These are phyloP conservation scores for Nemapogon koenigi DNA, from an alignment of 2,888 invertebrate genomes.

Conservation along the genomic window DNA sequence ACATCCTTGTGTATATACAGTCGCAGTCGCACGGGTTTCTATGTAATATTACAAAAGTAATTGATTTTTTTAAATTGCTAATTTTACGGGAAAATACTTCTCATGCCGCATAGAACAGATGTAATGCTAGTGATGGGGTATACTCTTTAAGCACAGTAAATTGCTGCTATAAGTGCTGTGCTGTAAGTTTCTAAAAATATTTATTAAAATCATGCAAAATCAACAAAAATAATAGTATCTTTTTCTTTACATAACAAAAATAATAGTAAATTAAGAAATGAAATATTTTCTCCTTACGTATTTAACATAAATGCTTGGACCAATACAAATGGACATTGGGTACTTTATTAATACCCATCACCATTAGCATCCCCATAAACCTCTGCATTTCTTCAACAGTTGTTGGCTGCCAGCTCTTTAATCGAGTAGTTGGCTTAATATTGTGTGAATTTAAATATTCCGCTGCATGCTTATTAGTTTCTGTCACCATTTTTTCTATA, in stretches of 20 bases:
- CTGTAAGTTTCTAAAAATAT: not conserved
- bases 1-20: not conserved
- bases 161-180: too few species aligned
- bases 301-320: not conserved
- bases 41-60: not conserved
- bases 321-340: constrained; percentile 12
- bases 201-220: not conserved
- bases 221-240: not conserved
- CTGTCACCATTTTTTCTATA: constrained; percentile 15
- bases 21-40: not conserved
- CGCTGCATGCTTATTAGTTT: constrained; percentile 17
- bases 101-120: not conserved
- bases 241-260: not conserved
- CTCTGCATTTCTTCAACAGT: constrained; percentile 14
- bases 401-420: constrained; percentile 14
- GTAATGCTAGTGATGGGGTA: not conserved
- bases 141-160: not conserved
- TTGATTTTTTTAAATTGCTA: not conserved
- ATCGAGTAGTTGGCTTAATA: constrained; percentile 14
- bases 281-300: not conserved
- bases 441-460: constrained; percentile 16
- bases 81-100: not conserved
- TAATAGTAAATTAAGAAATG: not conserved
- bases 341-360: constrained; percentile 14
- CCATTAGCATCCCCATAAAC: constrained; percentile 15